Base-by-base conservation (phyloP, 1,140 invertebrate genomes). In the Ptiloglossa arizonensis region DNA sequence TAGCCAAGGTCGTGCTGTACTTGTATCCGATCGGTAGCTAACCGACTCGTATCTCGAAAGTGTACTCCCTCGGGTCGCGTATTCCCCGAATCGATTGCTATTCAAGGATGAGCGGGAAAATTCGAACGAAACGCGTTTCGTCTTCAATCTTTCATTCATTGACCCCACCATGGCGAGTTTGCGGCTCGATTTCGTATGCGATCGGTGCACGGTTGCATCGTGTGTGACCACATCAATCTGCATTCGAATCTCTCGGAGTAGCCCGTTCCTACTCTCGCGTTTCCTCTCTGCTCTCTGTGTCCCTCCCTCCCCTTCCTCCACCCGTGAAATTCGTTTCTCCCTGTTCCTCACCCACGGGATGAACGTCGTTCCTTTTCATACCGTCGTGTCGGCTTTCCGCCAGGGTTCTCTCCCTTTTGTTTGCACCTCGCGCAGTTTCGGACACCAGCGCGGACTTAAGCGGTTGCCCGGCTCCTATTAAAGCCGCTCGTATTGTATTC, bases 201-300 rank as follows among this genome's bases (percentile, higher is more conserved):
- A 87, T 81, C 74, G 80, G 85, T 86, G 90, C 87, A 63, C 88
- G 70, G 86, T 87, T 87, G 89, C 91, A 87, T 92, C 91, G 91
- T 92, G 90, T 92, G 91, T 80, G 91, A 92, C 85, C 90, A 87
- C 90, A 92, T 92, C 91, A 91, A 91, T 90, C 91, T 80, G 89
- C 83, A 86, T 88, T 87, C 86, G 86, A 90, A 87, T 90, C 86
- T 83, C 79, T 60, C 68, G 35, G n/a, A 56, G 57, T 80, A 32
- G 57, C 67, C 67, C 70, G 41, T 75, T 11, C 38, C 70, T n/a
- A n/a, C n/a, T n/a, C n/a, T n/a, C 76, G 6, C 56, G 22, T 64
- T 19, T 77, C 48, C 38, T 54, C 52, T n/a, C n/a, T n/a, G n/a
- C 63, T 52, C 69, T 74, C 22, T 57, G 54, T 56, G 54, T 73